phyloP scores from a whole-genome alignment of 2,888 invertebrate genomes.

The Caenorhabditis sp. region DNA sequence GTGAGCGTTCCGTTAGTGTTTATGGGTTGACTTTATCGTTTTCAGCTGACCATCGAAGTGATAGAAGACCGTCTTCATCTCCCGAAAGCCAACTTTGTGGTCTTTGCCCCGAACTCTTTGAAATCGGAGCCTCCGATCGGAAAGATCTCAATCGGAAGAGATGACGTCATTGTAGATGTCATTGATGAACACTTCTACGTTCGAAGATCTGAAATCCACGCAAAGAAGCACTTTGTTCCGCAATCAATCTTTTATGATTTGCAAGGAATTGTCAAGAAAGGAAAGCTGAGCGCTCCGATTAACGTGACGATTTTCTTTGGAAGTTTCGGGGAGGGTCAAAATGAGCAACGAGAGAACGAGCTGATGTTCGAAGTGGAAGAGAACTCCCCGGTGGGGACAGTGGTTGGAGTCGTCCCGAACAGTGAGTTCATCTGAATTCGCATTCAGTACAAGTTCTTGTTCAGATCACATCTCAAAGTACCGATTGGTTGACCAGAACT shows the following conservation, averaged over 20 bases:
- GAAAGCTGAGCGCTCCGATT: constrained; percentile 30
- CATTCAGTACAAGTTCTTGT: no score
- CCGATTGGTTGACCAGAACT: constrained; percentile 34
- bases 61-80: constrained; percentile 47
- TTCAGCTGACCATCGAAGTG: constrained; percentile 42
- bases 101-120: constrained; percentile 21
- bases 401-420: constrained; percentile 41
- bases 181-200: constrained; percentile 50
- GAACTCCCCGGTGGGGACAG: constrained; percentile 30
- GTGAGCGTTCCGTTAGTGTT: no score
- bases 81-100: constrained; percentile 15
- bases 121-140: constrained; percentile 30
- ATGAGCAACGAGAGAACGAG: constrained; percentile 21
- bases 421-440: no score
- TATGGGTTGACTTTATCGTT: neutral
- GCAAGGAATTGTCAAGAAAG: constrained; percentile 39
- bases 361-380: constrained; percentile 40
- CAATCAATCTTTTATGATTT: constrained; percentile 22
- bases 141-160: constrained; percentile 34
- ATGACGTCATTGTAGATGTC: constrained; percentile 53
- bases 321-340: neutral
- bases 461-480: constrained; percentile 42
- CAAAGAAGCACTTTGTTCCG: constrained; percentile 19
- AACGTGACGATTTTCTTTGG: constrained; percentile 35
- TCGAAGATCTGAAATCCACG: constrained; percentile 18